Conservation (phyloP, 2,113 vertebrate species). For the Siphamia tubifer region DNA sequence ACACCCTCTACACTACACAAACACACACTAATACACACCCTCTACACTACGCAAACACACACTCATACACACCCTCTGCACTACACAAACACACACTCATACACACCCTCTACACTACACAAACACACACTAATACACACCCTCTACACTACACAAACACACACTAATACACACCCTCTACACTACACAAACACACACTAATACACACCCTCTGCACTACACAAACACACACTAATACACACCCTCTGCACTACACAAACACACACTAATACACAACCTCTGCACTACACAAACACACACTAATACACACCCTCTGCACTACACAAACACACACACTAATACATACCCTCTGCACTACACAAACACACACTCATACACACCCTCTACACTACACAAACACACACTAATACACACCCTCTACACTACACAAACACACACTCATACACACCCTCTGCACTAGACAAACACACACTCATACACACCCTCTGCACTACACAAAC, state of each 20-base stretch:
- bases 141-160: too few species aligned
- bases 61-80: constrained; percentile 10
- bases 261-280: constrained; percentile 11
- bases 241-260: constrained; percentile 29
- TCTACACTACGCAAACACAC: constrained; percentile 25
- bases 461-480: constrained; percentile 26
- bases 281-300: constrained; percentile 32
- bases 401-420: constrained; percentile 7
- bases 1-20: too few species aligned
- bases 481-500: constrained; percentile 29
- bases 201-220: constrained; percentile 15
- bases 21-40: constrained; percentile 25
- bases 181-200: constrained; percentile 31
- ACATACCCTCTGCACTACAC: constrained; percentile 15
- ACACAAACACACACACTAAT: constrained; percentile 22
- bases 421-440: constrained; percentile 30
- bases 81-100: constrained; percentile 27
- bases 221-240: constrained; percentile 26
- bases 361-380: constrained; percentile 24
- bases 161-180: constrained; percentile 7
- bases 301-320: too few species aligned
- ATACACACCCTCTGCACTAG: constrained; percentile 15
- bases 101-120: too few species aligned
- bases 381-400: too few species aligned
- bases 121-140: constrained; percentile 25